Percentiles rank a stretch among this genome's conserved stretches.
phyloP scores from a whole-genome alignment of 2,888 invertebrate species.

The Lampropteryx suffumata region DNA sequence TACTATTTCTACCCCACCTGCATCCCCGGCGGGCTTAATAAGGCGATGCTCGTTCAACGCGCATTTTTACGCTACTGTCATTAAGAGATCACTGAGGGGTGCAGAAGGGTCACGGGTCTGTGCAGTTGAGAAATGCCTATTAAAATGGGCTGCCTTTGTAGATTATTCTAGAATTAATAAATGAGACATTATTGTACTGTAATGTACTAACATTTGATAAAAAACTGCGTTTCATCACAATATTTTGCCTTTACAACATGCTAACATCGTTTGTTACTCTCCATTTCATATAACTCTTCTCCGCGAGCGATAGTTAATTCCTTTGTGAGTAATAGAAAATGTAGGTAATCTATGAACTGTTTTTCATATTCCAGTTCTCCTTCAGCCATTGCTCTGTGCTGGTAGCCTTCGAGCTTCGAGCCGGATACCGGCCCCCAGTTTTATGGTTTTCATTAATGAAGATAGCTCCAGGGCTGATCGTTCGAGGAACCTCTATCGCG shows the following conservation, averaged over 20 bases:
- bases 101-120: slow-evolving; percentile 11
- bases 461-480: slow-evolving; percentile 74
- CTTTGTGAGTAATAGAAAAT: neutral
- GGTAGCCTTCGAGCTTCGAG: slow-evolving; percentile 46
- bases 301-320: no score
- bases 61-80: slow-evolving; percentile 52
- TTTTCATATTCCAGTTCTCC: slow-evolving; percentile 1
- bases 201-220: no score
- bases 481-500: slow-evolving; percentile 52
- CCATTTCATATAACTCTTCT: no score
- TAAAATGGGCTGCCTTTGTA: neutral
- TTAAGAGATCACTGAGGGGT: slow-evolving; percentile 20
- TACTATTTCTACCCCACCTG: slow-evolving; percentile 62
- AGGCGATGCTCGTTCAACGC: slow-evolving; percentile 68
- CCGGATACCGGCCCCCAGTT: slow-evolving; percentile 66
- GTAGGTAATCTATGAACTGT: neutral
- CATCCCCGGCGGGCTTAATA: slow-evolving; percentile 63
- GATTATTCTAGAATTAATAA: neutral
- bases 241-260: no score
- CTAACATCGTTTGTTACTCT: no score
- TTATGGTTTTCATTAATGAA: slow-evolving; percentile 78
- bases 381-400: slow-evolving; percentile 23
- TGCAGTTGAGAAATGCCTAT: slow-evolving; percentile 11
- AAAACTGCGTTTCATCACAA: no score
- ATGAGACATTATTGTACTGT: no score